These are phyloP conservation scores for Larimichthys crocea DNA, from an alignment of 2,113 vertebrate genomes.

Conservation along the genomic window DNA sequence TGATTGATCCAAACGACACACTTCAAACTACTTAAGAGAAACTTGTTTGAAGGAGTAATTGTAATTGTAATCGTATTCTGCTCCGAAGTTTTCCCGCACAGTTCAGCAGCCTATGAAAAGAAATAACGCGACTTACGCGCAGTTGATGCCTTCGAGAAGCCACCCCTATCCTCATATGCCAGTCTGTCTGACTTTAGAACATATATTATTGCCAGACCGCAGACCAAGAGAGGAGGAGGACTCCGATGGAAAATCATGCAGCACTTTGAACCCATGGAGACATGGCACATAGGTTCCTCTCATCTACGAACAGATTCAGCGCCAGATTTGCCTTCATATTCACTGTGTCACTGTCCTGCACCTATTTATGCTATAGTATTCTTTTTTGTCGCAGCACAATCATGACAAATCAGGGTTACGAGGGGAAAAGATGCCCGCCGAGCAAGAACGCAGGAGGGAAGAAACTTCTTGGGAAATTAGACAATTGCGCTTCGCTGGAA, in stretches of 20 bases:
- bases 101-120: slow-evolving; percentile 51
- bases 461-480: slow-evolving; percentile 87
- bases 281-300: slow-evolving; percentile 92
- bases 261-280: slow-evolving; percentile 88
- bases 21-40: slow-evolving; percentile 43
- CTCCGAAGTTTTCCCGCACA: slow-evolving; percentile 47
- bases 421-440: slow-evolving; percentile 82
- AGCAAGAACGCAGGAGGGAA: slow-evolving; percentile 80
- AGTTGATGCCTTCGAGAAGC: slow-evolving; percentile 51
- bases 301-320: slow-evolving; percentile 86
- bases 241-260: slow-evolving; percentile 82
- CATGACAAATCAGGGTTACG: slow-evolving; percentile 82
- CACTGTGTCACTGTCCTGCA: slow-evolving; percentile 90
- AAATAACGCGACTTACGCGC: slow-evolving; percentile 49
- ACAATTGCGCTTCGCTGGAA: slow-evolving; percentile 80
- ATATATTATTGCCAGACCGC: slow-evolving; percentile 40
- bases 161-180: slow-evolving; percentile 47
- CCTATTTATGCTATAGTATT: slow-evolving; percentile 90
- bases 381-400: slow-evolving; percentile 86
- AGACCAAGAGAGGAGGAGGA: slow-evolving; percentile 52
- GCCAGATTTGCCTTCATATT: slow-evolving; percentile 89
- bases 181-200: slow-evolving; percentile 54
- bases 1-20: slow-evolving; percentile 13
- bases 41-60: slow-evolving; percentile 44
- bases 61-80: slow-evolving; percentile 12